A percentile compares a stretch with the other conserved stretches of the same genome.
phyloP scores from a whole-genome alignment of 2,888 invertebrate species.

The Cheiracanthium punctorium region DNA sequence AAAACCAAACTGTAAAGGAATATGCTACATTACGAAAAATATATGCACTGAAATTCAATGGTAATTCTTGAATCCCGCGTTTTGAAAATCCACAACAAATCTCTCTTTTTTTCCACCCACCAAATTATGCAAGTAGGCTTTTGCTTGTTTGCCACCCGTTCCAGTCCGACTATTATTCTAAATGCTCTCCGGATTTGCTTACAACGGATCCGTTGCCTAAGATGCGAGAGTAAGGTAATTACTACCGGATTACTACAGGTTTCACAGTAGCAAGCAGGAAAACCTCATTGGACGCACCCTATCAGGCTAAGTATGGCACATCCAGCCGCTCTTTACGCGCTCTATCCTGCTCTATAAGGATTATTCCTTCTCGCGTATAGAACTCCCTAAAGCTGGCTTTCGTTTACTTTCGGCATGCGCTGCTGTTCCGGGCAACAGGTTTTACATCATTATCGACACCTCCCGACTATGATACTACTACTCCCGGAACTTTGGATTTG shows the following conservation, averaged over 20 bases:
- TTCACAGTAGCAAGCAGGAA: conserved; percentile 21
- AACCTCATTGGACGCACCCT: conserved; percentile 52
- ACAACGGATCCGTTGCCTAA: conserved; percentile 22
- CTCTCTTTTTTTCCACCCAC: conserved; percentile 30
- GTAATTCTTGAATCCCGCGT: too few relatives aligned
- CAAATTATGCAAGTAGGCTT: conserved; percentile 56
- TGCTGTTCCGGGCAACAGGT: conserved; percentile 56
- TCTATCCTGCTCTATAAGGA: conserved; percentile 43
- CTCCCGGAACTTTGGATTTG: conserved; percentile 53
- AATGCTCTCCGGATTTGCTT: conserved; percentile 58
- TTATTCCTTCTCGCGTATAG: conserved; percentile 49
- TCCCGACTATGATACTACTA: conserved; percentile 23
- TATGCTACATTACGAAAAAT: too few relatives aligned
- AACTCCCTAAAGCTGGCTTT: conserved; percentile 10
- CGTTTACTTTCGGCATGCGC: conserved; percentile 24
- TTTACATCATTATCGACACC: conserved; percentile 68
- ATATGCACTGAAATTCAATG: too few relatives aligned
- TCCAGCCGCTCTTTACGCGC: conserved; percentile 10
- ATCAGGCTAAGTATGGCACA: conserved; percentile 26
- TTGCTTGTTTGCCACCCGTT: conserved; percentile 52
- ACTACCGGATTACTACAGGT: conserved; percentile 55
- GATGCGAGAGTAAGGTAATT: conserved; percentile 55
- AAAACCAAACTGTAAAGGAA: too few relatives aligned
- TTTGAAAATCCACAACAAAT: too few relatives aligned
- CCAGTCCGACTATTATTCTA: conserved; percentile 45